phyloP scores from a whole-genome alignment of 2,888 invertebrate genomes.

The Isotomurus palustris region DNA sequence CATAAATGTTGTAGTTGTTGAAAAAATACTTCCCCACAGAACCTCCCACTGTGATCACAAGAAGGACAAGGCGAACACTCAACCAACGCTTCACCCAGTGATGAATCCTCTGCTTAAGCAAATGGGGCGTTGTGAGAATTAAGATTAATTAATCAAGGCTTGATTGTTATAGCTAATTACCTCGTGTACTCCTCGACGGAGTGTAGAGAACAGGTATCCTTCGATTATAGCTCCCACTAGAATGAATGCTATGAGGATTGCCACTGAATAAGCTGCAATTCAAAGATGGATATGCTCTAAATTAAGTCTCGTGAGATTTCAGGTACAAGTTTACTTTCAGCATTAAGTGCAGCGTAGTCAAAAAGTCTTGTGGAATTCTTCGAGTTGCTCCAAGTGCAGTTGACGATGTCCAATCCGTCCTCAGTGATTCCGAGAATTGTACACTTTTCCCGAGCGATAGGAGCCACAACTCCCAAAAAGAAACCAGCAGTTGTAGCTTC shows the following conservation, averaged over 20 bases:
- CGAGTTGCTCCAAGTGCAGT: conserved; percentile 2
- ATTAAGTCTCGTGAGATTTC: no score
- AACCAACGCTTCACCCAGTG: conserved; percentile 1
- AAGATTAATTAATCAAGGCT: no score
- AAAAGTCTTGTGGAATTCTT: no score
- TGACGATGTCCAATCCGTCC: background rate
- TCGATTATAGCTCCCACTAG: conserved; percentile 3
- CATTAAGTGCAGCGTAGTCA: background rate
- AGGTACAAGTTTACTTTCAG: no score
- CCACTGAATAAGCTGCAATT: background rate
- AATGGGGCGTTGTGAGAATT: background rate
- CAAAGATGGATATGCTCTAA: background rate
- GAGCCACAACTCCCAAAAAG: conserved; percentile 1
- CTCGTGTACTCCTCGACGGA: conserved; percentile 4
- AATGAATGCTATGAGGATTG: background rate
- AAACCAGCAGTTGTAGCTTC: conserved; percentile 4
- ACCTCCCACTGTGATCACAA: background rate
- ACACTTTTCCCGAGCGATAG: background rate
- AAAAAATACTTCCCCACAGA: background rate
- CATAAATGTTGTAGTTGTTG: background rate
- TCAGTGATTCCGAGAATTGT: no score
- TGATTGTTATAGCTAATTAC: no score
- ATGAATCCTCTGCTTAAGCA: conserved; percentile 1
- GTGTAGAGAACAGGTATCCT: conserved; percentile 6
- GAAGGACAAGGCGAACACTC: background rate